Base-by-base conservation (phyloP, 2,888 invertebrate genomes). In the Apocheima hispidaria region DNA sequence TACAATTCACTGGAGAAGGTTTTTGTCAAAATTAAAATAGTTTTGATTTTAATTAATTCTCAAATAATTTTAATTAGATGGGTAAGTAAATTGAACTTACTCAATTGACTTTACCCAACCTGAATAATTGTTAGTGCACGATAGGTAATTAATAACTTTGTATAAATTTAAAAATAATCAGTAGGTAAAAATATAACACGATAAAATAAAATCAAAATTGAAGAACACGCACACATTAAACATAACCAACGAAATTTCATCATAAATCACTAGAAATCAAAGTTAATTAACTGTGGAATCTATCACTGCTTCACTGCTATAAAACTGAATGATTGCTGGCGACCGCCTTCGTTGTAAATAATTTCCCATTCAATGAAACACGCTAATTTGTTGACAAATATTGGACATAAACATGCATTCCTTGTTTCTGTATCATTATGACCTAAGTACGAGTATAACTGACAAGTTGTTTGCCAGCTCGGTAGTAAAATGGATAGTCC, bases 381-480 rank as follows among this genome's bases (percentile, higher is more conserved):
- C 44, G 26, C 36, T 12, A 26, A 49, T 55, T 74, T 88, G 85
- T 89, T 88, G 84, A 87, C 81, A 88, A 89, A 88, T 82, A 87
- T 70, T 69, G 73, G 70, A 72, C 65, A 71, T 71, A 81, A 84
- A 84, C 79, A 83, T 63, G 74, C 82, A 84, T 86, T 83, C 82
- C 78, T 82, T 68, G 60, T 70, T 70, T 70, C 69, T 75, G 67
- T 67, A 73, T 72, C 71, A 73, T 53, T 53, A 49, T 70, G 56
- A 60, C 54, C 64, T 43, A 46, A 58, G 18, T n/a, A n/a, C n/a
- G n/a, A n/a, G n/a, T 20, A 18, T n/a, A 46, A 6, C 30, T 20
- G 30, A 38, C 21, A 40, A 20, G 12, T 40, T 40, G 43, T 46
- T 30, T 18, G 30, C 20, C n/a, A 6, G 9, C 20, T n/a, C 20